phyloP scores from a whole-genome alignment of 2,797 vertebrate species.

The Taenioides sp. region DNA sequence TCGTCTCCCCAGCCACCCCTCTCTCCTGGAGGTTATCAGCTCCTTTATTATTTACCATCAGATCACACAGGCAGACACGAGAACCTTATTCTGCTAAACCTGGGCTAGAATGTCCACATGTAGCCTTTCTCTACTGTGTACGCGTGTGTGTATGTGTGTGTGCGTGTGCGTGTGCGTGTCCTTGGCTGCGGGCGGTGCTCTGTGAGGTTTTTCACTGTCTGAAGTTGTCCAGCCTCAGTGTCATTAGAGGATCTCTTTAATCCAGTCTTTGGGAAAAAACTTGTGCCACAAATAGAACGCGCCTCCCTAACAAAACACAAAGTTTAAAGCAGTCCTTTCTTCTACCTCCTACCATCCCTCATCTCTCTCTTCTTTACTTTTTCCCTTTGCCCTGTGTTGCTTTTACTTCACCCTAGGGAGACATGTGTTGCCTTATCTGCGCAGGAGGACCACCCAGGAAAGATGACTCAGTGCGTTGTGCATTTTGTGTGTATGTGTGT shows the following conservation, averaged over 20 bases:
- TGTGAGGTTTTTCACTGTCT: conserved; percentile 70
- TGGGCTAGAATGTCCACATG: conserved; percentile 39
- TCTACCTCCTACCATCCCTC: conserved; percentile 57
- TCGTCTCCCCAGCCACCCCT: conserved; percentile 69
- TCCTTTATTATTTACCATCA: conserved; percentile 76
- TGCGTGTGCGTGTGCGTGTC: conserved; percentile 49
- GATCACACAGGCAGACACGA: conserved; percentile 58
- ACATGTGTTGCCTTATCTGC: conserved; percentile 78
- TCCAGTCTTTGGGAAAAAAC: conserved; percentile 74
- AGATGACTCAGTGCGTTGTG: conserved; percentile 67
- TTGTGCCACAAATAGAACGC: conserved; percentile 76
- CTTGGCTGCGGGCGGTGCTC: conserved; percentile 64
- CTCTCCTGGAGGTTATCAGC: conserved; percentile 72
- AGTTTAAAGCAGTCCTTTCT: conserved; percentile 75
- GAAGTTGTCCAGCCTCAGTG: conserved; percentile 75
- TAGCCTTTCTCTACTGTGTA: conserved; percentile 30
- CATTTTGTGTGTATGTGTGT: conserved; percentile 30
- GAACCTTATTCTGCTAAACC: conserved; percentile 57
- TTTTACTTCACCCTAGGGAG: conserved; percentile 77
- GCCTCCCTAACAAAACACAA: conserved; percentile 76
- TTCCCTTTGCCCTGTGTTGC: conserved; percentile 68
- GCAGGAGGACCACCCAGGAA: conserved; percentile 81
- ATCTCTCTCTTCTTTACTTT: conserved; percentile 63
- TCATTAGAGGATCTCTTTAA: conserved; percentile 83
- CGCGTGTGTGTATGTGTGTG: conserved; percentile 18